Evolutionary conservation across 2,888 invertebrate genomes (phyloP), one percentile per base, ranked within the genome.

Genomic region (Macrosoma leucophasiata): DNA sequence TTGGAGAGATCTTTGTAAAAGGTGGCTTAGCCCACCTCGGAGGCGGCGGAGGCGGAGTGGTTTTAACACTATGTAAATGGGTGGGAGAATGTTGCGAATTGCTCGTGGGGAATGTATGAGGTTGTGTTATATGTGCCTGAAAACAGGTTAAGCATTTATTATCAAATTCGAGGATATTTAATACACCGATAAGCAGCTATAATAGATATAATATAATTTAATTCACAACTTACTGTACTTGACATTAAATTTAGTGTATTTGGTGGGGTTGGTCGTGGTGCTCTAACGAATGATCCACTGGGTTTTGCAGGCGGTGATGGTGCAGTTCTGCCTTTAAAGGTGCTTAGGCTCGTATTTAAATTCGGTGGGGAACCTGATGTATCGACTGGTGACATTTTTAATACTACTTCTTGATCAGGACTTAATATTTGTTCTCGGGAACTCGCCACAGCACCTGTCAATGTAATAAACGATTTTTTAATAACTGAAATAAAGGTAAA

Each of bases 21-120:
- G 86, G 86, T 0, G 94, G 93, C 65, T 94, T 94, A 0, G 93
- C 90, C 93, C 94, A 94, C 55, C 94, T 85, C 8, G 94, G 91
- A 0, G 94, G 94, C 0, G 94, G 94, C 1, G 93, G 92, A 4
- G 94, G 94, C 1, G 94, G 94, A 17, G 91, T 91, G 26, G 76
- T 86, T 65, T 84, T 84, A 26, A 67, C 55, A 42, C 52, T 66
- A 39, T 58, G 66, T 26, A 46, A 29, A 44, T 63, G 75, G 41
- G 70, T 79, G 47, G 79, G 82, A 47, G 82, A 84, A 44, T 72
- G 70, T 56, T 70, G 75, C 33, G 66, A 64, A 48, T 69, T 74
- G 49, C 68, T 58, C 31, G 69, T 72, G 25, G 79, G 84, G 57
- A 82, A 84, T 58, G 84, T 70, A 50, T 84, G 84, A 51, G 84